Conservation (phyloP, 1,140 invertebrate species). For the Mactra quadrangularis region DNA sequence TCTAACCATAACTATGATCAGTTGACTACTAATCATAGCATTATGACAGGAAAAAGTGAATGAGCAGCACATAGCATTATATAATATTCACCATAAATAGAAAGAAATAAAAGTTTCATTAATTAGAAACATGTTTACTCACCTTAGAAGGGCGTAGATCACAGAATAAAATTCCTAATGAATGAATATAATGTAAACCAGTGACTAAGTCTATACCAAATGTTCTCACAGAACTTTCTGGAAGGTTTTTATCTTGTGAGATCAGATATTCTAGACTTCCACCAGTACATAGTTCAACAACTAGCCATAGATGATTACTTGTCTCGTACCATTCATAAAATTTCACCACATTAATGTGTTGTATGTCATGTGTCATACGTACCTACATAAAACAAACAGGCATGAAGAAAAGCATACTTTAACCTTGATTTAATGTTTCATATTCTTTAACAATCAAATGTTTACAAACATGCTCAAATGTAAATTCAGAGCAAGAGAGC, state of each 20-base stretch:
- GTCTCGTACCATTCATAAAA: conserved; percentile 85
- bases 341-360: conserved; percentile 82
- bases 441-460: too few relatives aligned
- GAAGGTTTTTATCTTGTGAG: conserved; percentile 80
- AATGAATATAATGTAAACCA: conserved; percentile 83
- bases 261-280: conserved; percentile 82
- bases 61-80: too few relatives aligned
- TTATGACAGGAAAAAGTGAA: too few relatives aligned
- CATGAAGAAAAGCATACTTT: too few relatives aligned
- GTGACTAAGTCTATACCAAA: conserved; percentile 82
- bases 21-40: too few relatives aligned
- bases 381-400: conserved; percentile 80
- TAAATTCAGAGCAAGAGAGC: too few relatives aligned
- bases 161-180: conserved; percentile 82
- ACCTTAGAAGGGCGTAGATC: conserved; percentile 83
- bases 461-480: too few relatives aligned
- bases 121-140: too few relatives aligned
- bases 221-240: conserved; percentile 81
- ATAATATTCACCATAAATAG: too few relatives aligned
- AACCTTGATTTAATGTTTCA: too few relatives aligned
- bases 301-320: conserved; percentile 84
- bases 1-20: too few relatives aligned
- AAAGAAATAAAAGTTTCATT: too few relatives aligned
- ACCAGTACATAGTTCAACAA: conserved; percentile 84
- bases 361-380: conserved; percentile 83